Base-by-base conservation (phyloP, 2,113 vertebrate genomes). In the Phalacrocorax aristotelis region DNA sequence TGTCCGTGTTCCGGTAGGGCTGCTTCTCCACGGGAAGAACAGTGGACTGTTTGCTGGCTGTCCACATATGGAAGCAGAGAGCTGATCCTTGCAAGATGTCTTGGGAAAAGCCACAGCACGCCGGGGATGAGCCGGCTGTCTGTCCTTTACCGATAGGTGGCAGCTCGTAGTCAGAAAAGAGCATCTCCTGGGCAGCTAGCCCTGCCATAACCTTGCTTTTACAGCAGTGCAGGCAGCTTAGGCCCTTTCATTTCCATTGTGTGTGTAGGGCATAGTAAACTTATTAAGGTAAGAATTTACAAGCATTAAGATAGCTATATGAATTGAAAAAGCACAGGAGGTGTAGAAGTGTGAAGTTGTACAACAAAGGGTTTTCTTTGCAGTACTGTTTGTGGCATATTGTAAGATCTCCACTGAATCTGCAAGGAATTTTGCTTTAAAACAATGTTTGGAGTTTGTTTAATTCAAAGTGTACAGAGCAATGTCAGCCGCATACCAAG, bases 81-180 rank as follows among this genome's bases (percentile, higher is more conserved):
- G 58, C 15, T 36, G 57, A 20, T 62, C 13, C 34, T 40, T 72
- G 76, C 66, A 55, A 64, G 54, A 4, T 49, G 46, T 19, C 40
- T 0, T 1, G 54, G 46, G 29, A 77, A 46, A 38, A 65, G 72
- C 20, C 36, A 7, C 27, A 40, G 66, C 9, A 10, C 0, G 1
- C 22, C 2, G 11, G 85, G 66, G 30, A 48, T 15, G 32, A 68
- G 65, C 46, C 3, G 6, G 13, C 2, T 42, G 13, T 49, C 54
- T 27, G 36, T 65, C 61, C 25, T 20, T 32, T 60, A 32, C 87
- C 90, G 36, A 87, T 62, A 96, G 90, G 30, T 94, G 92, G 95
- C 96, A 97, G 96, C 88, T 97, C 2, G 2, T 66, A 26, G 87
- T 74, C 54, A 75, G 32, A 22, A 42, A 65, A 84, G 81, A 83